Evolutionary conservation across 2,113 vertebrate species (phyloP), one percentile per base, ranked within the genome.

Genomic region (Chascanopsetta lugubris): DNA sequence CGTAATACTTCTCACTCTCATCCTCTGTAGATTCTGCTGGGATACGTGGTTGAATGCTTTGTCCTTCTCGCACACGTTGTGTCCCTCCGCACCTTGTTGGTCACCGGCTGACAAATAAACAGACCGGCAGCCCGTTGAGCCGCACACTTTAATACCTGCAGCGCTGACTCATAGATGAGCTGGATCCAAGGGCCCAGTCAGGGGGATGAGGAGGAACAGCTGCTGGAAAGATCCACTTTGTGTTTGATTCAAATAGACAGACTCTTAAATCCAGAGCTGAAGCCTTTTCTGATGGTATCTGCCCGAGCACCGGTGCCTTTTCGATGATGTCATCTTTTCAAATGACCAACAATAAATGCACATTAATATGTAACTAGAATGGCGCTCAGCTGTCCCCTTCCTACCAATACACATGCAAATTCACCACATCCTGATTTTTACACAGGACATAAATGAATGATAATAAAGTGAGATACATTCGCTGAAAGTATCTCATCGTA

Each of bases 1-100:
- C 62, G 87, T 89, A 87, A 90, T 84, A 78, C 80, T 83, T 85
- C 64, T 79, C 77, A 73, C 84, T 80, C 78, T 53, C 57, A 53
- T 80, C 40, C 36, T 55, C 57, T 45, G 18, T 21, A 43, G 55
- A 53, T 62, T 80, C 78, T 58, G 65, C 69, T 12, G 18, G 80
- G 67, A 38, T 72, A 40, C 6, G 11, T 55, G 59, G 10, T 7
- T 30, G 43, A 83, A 71, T 57, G 42, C 67, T 67, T 7, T 77
- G 54, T 72, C 70, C 68, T 73, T 21, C 32, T 34, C 9, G 9
- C 15, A 13, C 34, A 5, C 34, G 5, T 13, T 15, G 34, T 5
- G 10, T 5, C 21, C 22, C 65, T 64, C 18, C 58, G 70, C 61
- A 51, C 22, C 24, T 71, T 78, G 79, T 43, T 61, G 61, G 48